Conservation (phyloP, 2,113 vertebrate genomes). For the Paedocypris sp. region DNA sequence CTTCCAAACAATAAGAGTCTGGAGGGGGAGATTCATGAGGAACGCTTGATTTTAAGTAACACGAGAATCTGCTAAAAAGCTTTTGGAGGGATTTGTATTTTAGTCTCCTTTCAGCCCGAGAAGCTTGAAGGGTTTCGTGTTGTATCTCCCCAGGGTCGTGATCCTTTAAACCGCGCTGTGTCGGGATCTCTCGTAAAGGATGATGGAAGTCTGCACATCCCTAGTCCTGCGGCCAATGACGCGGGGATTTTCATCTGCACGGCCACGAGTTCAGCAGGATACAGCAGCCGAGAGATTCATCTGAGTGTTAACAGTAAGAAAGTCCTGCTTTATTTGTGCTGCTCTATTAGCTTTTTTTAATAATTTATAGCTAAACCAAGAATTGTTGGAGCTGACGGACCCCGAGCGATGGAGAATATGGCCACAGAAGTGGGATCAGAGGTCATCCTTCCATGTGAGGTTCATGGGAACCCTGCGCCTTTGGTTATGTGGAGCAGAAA, state of each 20-base stretch:
- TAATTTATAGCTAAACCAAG: constrained; percentile 64
- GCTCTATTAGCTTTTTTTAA: neutral
- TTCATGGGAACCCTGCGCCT: constrained; percentile 67
- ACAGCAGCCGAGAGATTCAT: constrained; percentile 68
- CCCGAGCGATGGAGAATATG: constrained; percentile 42
- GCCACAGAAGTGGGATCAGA: constrained; percentile 65
- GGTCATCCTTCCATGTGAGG: constrained; percentile 74
- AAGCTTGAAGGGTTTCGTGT: neutral
- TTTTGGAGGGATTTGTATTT: constrained; percentile 26
- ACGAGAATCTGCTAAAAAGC: constrained; percentile 41
- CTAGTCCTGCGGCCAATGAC: constrained; percentile 49
- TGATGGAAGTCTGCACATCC: constrained; percentile 67
- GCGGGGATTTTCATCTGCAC: constrained; percentile 78
- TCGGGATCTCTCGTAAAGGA: constrained; percentile 42
- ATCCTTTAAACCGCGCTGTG: constrained; percentile 36
- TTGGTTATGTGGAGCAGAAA: constrained; percentile 73
- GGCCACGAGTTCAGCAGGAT: constrained; percentile 71
- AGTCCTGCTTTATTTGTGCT: neutral
- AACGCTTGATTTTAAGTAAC: constrained; percentile 33
- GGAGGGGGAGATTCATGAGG: constrained; percentile 6
- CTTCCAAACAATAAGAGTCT: constrained; percentile 34
- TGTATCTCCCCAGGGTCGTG: constrained; percentile 57
- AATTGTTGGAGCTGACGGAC: constrained; percentile 46
- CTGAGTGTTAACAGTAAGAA: constrained; percentile 75
- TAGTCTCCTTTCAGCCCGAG: neutral